Base-by-base conservation (phyloP, 2,888 invertebrate genomes). In the Mythimna albipuncta region DNA sequence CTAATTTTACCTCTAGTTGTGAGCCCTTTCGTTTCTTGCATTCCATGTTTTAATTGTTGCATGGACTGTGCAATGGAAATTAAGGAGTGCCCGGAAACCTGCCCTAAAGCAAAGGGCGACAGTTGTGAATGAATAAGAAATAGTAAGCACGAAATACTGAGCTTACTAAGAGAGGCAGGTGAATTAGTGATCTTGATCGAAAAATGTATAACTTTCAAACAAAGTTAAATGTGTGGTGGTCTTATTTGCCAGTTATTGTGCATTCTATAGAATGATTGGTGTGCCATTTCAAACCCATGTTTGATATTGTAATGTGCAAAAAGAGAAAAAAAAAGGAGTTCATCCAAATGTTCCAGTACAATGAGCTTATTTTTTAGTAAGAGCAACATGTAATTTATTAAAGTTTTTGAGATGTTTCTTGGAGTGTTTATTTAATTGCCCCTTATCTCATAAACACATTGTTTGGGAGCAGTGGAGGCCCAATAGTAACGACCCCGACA, bases 11-110 rank as follows among this genome's bases (percentile, higher is more conserved):
- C 81, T 7, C 6, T 79, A 5, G 0, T 64, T 50, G 70, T 66
- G n/a, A 82, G 75, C 47, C 79, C 83, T 11, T 81, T 69, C 1
- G 74, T 78, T 11, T 78, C 79, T 0, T 78, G 79, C 26, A 35
- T 68, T 1, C 81, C 81, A 21, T 78, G 70, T 41, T 82, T 55
- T 41, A 21, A 82, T 19, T 81, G 68, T 38, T 78, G 68, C 26
- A 52, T 82, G 38, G 69, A 71, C 16, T 55, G 13, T 13, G 59
- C 32, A 4, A 19, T 77, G 35, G 47, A 58, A 4, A 19, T 47
- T 2, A 62, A 80, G 11, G 63, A 67, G 0, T 55, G 41, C 13
- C 57, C 63, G 2, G 32, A 63, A 0, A 13, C 2, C 0, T 61
- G 21, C 11, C 44, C 52, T 7, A 1, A 10, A 50, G 16, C 6